Percentiles rank a stretch among this genome's conserved stretches.
Conservation (phyloP, 2,888 invertebrate species). For the Sarcophaga subvicina region DNA sequence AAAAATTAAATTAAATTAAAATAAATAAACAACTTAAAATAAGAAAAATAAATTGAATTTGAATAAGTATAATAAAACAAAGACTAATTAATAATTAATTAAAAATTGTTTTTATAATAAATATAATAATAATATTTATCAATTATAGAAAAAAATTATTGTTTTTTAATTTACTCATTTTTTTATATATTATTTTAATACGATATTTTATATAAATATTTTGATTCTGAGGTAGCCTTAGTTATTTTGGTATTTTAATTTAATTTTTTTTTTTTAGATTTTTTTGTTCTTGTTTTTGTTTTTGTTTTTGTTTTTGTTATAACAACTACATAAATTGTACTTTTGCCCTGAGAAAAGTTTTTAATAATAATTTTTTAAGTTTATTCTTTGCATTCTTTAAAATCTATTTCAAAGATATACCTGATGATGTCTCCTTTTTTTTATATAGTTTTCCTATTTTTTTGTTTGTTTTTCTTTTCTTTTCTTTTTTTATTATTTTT, state of each 20-base stretch:
- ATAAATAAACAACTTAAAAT: slow-evolving; percentile 23
- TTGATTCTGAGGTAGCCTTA: slow-evolving; percentile 72
- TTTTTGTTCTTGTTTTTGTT: slow-evolving; percentile 13
- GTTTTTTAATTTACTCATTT: slow-evolving; percentile 61
- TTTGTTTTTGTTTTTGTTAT: slow-evolving; percentile 64
- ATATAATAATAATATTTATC: too few relatives aligned
- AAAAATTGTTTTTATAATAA: too few relatives aligned
- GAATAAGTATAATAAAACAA: background rate
- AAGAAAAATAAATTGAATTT: background rate
- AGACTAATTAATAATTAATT: too few relatives aligned
- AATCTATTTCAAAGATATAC: slow-evolving; percentile 62
- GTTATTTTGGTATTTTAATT: slow-evolving; percentile 63
- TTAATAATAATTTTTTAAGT: slow-evolving; percentile 66
- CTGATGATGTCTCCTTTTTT: slow-evolving; percentile 56
- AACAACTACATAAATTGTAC: slow-evolving; percentile 78
- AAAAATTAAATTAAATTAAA: slow-evolving; percentile 27
- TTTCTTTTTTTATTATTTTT: too few relatives aligned
- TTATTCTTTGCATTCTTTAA: slow-evolving; percentile 61
- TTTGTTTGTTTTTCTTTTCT: slow-evolving; percentile 20
- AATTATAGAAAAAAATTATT: slow-evolving; percentile 58
- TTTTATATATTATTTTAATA: slow-evolving; percentile 18
- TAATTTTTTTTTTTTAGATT: slow-evolving; percentile 35
- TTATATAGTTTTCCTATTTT: slow-evolving; percentile 47
- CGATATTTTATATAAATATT: slow-evolving; percentile 9
- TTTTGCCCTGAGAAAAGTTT: slow-evolving; percentile 82